Evolutionary conservation across 2,888 invertebrate genomes (phyloP).

Genomic region (Lapara coniferarum): DNA sequence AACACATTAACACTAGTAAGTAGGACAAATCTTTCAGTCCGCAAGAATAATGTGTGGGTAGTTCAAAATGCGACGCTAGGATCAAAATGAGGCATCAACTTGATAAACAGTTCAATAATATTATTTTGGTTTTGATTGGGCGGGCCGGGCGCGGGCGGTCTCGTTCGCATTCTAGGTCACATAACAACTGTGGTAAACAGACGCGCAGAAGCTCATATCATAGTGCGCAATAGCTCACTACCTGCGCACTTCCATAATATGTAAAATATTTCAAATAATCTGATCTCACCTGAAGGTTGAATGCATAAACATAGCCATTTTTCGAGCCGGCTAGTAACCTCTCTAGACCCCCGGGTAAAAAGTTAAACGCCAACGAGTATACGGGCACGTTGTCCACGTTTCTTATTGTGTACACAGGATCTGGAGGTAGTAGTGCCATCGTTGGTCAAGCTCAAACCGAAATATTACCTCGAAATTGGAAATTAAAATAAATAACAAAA

Average conservation of each 20-base stretch:
- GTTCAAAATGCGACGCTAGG: neutral
- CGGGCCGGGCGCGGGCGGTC: conserved; percentile 35
- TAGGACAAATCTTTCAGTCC: conserved; percentile 29
- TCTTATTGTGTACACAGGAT: conserved; percentile 89
- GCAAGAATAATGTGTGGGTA: conserved; percentile 8
- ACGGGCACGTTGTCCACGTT: conserved; percentile 88
- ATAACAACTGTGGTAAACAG: conserved; percentile 72
- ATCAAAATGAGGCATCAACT: conserved; percentile 31
- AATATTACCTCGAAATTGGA: conserved; percentile 70
- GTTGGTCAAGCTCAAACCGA: conserved; percentile 79
- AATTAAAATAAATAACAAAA: conserved; percentile 75
- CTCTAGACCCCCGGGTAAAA: conserved; percentile 82
- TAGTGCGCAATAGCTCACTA: conserved; percentile 35
- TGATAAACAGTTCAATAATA: conserved; percentile 25
- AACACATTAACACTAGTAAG: conserved; percentile 24
- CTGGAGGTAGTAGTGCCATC: conserved; percentile 90
- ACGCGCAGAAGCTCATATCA: conserved; percentile 42
- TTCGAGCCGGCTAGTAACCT: conserved; percentile 89
- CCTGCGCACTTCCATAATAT: conserved; percentile 45
- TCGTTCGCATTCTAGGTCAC: conserved; percentile 68
- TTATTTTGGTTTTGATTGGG: conserved; percentile 40
- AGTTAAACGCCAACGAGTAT: conserved; percentile 88
- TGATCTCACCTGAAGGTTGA: conserved; percentile 89
- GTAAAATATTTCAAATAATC: conserved; percentile 53
- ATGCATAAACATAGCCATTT: conserved; percentile 89